A percentile compares a stretch with the other conserved stretches of the same genome.
These are phyloP conservation scores for Linurgus olivaceus DNA, from an alignment of 2,797 vertebrate genomes.

Conservation along the genomic window DNA sequence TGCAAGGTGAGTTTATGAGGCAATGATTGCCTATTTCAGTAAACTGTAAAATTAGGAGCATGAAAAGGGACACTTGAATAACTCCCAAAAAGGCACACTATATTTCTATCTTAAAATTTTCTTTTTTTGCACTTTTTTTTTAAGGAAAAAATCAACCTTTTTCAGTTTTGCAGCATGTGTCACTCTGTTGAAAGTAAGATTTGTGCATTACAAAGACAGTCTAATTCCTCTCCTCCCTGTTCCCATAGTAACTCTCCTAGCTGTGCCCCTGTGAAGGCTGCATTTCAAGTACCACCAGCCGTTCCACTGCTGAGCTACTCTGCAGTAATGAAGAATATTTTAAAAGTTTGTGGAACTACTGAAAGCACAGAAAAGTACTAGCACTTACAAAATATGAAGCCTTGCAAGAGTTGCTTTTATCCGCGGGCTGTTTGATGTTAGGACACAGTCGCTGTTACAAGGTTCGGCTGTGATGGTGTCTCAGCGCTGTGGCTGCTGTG, in stretches of 20 bases:
- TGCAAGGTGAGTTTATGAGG: background rate
- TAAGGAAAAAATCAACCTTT: background rate
- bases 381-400: background rate
- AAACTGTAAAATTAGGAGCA: background rate
- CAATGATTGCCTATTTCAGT: background rate
- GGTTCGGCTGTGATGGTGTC: background rate
- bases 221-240: background rate
- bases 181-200: background rate
- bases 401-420: background rate
- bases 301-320: background rate
- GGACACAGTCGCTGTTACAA: background rate
- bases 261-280: background rate
- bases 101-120: background rate
- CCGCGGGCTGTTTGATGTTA: background rate
- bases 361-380: background rate
- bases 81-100: background rate
- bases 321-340: background rate
- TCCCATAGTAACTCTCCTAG: constrained; percentile 4
- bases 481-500: background rate
- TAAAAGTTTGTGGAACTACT: background rate
- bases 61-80: background rate
- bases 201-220: background rate
- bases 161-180: background rate
- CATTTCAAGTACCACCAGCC: background rate
- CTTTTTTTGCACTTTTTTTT: background rate